These are phyloP conservation scores for Labrus mixtus DNA, from an alignment of 2,113 vertebrate genomes.

Conservation along the genomic window DNA sequence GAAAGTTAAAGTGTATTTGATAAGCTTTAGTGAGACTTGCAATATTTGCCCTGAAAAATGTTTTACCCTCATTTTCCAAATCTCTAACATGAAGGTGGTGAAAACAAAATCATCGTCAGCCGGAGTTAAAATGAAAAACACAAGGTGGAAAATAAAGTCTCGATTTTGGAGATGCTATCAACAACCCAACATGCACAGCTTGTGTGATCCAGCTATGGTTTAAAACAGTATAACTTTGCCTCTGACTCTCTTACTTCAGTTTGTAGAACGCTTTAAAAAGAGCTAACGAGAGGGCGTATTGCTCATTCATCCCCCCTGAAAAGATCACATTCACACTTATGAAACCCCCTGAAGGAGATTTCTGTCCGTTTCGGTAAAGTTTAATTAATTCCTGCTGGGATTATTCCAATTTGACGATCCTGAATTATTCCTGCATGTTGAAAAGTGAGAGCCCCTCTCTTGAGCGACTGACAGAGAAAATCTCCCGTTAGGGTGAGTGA, in stretches of 20 bases:
- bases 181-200: too few relatives aligned
- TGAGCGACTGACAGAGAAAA: neutral
- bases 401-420: conserved; percentile 27
- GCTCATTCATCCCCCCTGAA: too few relatives aligned
- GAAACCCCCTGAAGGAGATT: conserved; percentile 25
- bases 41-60: neutral
- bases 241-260: too few relatives aligned
- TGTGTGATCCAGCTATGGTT: too few relatives aligned
- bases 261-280: too few relatives aligned
- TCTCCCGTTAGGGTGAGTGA: neutral
- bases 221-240: too few relatives aligned
- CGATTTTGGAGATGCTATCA: too few relatives aligned
- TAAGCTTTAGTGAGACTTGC: neutral
- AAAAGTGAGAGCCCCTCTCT: neutral
- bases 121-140: too few relatives aligned
- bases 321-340: neutral
- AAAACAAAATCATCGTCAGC: too few relatives aligned
- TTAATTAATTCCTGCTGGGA: conserved; percentile 15
- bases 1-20: neutral
- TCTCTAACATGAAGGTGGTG: neutral
- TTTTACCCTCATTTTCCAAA: neutral
- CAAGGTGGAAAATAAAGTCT: too few relatives aligned
- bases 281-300: too few relatives aligned
- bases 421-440: neutral
- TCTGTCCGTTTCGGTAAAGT: neutral